These are phyloP conservation scores for Helostoma temminkii DNA, from an alignment of 2,797 vertebrate genomes.

Conservation along the genomic window DNA sequence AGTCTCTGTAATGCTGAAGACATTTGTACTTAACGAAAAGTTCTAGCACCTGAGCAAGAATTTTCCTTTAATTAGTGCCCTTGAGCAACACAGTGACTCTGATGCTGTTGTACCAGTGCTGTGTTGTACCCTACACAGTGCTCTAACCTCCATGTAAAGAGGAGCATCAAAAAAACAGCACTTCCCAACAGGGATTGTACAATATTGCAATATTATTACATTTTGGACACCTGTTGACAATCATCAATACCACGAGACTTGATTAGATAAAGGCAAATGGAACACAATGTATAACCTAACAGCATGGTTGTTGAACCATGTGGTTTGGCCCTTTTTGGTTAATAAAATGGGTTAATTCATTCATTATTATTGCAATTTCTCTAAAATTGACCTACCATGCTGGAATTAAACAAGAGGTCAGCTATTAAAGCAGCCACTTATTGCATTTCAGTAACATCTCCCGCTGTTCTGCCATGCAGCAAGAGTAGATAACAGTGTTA, in stretches of 20 bases:
- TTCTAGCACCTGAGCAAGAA: conserved; percentile 8
- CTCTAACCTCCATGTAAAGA: conserved; percentile 29
- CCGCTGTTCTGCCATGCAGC: conserved; percentile 47
- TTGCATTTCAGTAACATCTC: conserved; percentile 71
- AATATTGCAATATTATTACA: conserved; percentile 26
- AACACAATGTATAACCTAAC: conserved; percentile 14
- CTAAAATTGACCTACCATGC: conserved; percentile 31
- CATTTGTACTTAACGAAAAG: conserved; percentile 1
- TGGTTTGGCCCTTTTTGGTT: conserved; percentile 54
- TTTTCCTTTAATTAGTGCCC: conserved; percentile 9
- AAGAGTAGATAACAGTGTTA: conserved; percentile 43
- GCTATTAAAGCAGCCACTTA: conserved; percentile 74
- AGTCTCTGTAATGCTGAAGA: conserved; percentile 19
- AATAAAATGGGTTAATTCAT: conserved; percentile 39
- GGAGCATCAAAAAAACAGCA: conserved; percentile 15
- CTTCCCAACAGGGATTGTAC: conserved; percentile 21
- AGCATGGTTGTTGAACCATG: conserved; percentile 12
- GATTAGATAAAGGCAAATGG: conserved; percentile 45
- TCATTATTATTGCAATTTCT: conserved; percentile 64
- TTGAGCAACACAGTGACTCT: conserved; percentile 18
- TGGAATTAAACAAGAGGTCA: conserved; percentile 36
- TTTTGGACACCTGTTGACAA: conserved; percentile 26
- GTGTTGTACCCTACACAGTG: conserved; percentile 25
- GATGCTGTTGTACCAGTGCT: conserved; percentile 34
- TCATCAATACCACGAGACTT: conserved; percentile 15